Evolutionary conservation across 2,888 invertebrate genomes (phyloP).

Genomic region (Ganaspis brasiliensis): DNA sequence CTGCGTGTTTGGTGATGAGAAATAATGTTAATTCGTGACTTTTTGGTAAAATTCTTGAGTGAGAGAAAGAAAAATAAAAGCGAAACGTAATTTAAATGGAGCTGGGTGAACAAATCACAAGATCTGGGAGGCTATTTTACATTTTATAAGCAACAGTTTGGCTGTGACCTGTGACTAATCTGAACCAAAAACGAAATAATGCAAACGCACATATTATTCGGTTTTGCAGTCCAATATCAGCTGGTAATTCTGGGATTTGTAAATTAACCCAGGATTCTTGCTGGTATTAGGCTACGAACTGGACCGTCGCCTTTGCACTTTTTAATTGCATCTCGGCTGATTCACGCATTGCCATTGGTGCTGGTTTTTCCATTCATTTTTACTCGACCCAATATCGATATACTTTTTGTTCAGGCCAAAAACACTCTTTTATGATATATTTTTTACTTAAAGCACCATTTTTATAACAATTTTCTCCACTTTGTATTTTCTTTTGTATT

Average conservation of each 20-base stretch:
- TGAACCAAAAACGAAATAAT: conserved; percentile 60
- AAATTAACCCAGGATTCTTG: conserved; percentile 90
- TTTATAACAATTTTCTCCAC: conserved; percentile 2
- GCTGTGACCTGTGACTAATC: conserved; percentile 78
- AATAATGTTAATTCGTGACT: background rate
- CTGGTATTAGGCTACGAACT: conserved; percentile 88
- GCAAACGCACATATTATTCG: conserved; percentile 72
- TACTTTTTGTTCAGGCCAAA: conserved; percentile 25
- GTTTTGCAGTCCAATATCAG: conserved; percentile 93
- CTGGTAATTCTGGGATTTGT: conserved; percentile 97
- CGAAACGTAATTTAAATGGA: conserved; percentile 2
- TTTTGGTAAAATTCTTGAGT: conserved; percentile 12
- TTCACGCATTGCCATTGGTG: conserved; percentile 78
- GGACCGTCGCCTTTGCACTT: conserved; percentile 78
- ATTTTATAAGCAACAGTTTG: conserved; percentile 67
- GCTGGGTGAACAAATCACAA: conserved; percentile 38
- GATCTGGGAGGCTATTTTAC: conserved; percentile 51
- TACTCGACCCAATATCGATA: conserved; percentile 33
- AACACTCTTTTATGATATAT: conserved; percentile 13
- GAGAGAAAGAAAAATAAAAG: background rate
- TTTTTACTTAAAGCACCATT: conserved; percentile 25
- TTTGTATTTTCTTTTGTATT: conserved; percentile 18
- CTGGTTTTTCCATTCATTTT: conserved; percentile 71
- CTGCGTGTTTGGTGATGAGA: background rate
- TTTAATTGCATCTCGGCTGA: conserved; percentile 71